phyloP scores from a whole-genome alignment of 53 echinoderm and acorn worm species.

The Henricia sp. region DNA sequence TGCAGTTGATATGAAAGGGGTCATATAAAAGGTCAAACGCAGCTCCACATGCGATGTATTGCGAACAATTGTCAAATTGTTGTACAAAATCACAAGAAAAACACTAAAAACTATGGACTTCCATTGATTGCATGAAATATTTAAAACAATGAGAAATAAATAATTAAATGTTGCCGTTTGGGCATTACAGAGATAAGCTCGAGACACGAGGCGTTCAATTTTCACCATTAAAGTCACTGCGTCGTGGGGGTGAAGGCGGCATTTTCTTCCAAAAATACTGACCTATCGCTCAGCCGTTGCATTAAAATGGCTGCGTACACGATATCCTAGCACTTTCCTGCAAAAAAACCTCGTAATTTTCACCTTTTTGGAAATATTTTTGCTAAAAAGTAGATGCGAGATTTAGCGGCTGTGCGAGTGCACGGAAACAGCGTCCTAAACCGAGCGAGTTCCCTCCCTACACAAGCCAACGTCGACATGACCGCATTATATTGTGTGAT shows the following conservation, averaged over 20 bases:
- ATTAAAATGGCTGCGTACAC: neutral
- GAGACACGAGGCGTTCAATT: constrained; percentile 21
- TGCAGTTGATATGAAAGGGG: neutral
- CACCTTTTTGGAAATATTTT: constrained; percentile 11
- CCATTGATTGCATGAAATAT: neutral
- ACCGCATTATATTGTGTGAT: constrained; percentile 47
- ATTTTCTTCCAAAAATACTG: neutral
- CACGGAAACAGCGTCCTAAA: constrained; percentile 14
- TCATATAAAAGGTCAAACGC: constrained; percentile 31
- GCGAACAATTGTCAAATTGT: neutral
- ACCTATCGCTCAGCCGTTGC: neutral
- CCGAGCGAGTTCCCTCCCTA: constrained; percentile 2
- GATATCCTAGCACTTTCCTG: constrained; percentile 4
- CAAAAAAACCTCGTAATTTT: neutral
- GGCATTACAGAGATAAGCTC: neutral
- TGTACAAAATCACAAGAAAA: neutral
- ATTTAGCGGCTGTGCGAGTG: neutral
- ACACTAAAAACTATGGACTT: neutral
- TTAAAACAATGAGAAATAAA: constrained; percentile 45
- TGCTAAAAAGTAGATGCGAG: constrained; percentile 8
- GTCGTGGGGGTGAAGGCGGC: neutral
- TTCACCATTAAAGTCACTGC: neutral
- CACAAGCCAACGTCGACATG: constrained; percentile 28
- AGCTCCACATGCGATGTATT: neutral
- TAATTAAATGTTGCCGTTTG: constrained; percentile 2